These are phyloP conservation scores for Diadophis punctatus DNA, from an alignment of 2,113 vertebrate genomes.

Conservation along the genomic window DNA sequence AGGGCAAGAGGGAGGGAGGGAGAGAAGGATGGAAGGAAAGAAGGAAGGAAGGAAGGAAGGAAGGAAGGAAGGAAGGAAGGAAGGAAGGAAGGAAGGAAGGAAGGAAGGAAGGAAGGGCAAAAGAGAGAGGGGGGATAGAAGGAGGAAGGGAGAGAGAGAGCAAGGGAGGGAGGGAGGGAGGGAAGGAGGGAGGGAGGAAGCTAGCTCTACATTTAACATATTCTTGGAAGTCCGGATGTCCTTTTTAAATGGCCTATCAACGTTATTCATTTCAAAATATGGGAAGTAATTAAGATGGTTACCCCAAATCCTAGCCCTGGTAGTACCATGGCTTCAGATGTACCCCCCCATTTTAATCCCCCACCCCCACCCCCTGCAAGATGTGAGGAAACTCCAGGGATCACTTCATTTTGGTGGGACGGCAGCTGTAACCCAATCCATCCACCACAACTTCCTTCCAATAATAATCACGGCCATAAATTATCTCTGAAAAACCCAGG, in stretches of 20 bases:
- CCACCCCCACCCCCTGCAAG: neutral
- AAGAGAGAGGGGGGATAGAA: no score
- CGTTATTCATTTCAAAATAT: neutral
- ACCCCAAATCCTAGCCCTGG: neutral
- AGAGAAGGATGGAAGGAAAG: neutral
- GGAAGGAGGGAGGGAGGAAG: neutral
- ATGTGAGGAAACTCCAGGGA: slow-evolving; percentile 24
- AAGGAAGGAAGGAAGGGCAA: neutral
- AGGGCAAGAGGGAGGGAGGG: neutral
- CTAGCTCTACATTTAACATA: neutral
- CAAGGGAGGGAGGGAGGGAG: no score
- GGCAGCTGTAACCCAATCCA: slow-evolving; percentile 9
- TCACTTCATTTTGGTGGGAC: neutral
- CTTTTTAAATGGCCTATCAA: neutral
- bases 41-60: neutral
- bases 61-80: neutral
- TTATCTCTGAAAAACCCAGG: slow-evolving; percentile 35
- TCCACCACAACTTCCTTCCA: slow-evolving; percentile 50
- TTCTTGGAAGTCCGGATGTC: neutral
- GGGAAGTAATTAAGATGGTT: neutral
- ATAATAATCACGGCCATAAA: slow-evolving; percentile 1
- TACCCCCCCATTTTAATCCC: no score
- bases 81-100: neutral
- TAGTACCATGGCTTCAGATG: neutral
- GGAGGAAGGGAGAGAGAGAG: neutral